Evolutionary conservation across 2,113 vertebrate genomes (phyloP).

Genomic region (Puma concolor): DNA sequence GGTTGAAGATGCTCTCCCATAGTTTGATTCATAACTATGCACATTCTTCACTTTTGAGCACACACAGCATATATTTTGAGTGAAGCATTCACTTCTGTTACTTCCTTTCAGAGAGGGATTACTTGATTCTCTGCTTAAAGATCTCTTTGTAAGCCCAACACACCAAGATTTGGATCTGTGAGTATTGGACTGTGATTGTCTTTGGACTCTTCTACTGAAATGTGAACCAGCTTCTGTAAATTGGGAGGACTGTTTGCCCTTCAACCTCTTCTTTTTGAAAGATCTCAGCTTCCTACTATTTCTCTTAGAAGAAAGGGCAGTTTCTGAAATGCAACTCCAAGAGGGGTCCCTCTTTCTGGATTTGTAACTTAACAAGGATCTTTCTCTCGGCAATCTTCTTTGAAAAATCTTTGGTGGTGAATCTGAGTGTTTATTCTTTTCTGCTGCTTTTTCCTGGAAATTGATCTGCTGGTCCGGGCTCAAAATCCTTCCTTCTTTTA

Average conservation of each 20-base stretch:
- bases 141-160: neutral
- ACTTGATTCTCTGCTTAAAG: slow-evolving; percentile 57
- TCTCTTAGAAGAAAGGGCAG: neutral
- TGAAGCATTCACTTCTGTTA: neutral
- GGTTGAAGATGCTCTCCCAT: neutral
- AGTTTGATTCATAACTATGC: neutral
- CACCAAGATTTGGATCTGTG: slow-evolving; percentile 64
- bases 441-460: slow-evolving; percentile 52
- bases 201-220: neutral
- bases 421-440: slow-evolving; percentile 11
- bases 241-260: neutral
- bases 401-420: slow-evolving; percentile 45
- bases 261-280: slow-evolving; percentile 34
- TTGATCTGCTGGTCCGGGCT: neutral
- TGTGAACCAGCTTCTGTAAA: slow-evolving; percentile 29
- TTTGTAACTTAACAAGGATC: neutral
- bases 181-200: neutral
- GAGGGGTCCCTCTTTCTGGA: slow-evolving; percentile 23
- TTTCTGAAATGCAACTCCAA: slow-evolving; percentile 44
- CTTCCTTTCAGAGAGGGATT: neutral
- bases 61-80: neutral
- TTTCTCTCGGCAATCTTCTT: slow-evolving; percentile 29
- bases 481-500: neutral
- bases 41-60: neutral
- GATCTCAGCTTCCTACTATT: neutral